A percentile compares a stretch with the other conserved stretches of the same genome.
phyloP scores from a whole-genome alignment of 2,888 invertebrate species.

The Cistogaster globosa region DNA sequence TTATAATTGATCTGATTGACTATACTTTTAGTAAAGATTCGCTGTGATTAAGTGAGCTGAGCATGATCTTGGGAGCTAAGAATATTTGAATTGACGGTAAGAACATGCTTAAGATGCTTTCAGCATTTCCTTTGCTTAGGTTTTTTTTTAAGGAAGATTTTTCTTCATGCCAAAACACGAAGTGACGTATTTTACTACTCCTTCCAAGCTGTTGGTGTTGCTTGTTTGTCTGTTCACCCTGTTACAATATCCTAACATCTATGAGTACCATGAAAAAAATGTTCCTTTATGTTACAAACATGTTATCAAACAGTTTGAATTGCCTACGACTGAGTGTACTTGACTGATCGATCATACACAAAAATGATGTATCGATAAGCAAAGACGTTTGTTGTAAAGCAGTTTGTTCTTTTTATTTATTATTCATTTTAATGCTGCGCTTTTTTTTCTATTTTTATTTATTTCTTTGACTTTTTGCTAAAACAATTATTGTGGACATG shows the following conservation, averaged over 20 bases:
- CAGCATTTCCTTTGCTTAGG: no score
- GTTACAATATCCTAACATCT: neutral
- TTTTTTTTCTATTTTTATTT: constrained; percentile 11
- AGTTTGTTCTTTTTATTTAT: constrained; percentile 1
- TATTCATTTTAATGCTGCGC: constrained; percentile 15
- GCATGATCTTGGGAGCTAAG: no score
- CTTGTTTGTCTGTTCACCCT: neutral
- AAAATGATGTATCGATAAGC: constrained; percentile 61
- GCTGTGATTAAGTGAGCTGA: no score
- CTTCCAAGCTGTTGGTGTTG: no score
- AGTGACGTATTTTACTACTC: no score
- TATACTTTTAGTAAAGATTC: no score
- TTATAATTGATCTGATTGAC: no score
- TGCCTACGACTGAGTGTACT: neutral
- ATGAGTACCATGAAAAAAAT: neutral
- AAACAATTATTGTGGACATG: constrained; percentile 60
- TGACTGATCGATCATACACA: constrained; percentile 58
- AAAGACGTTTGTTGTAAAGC: constrained; percentile 54
- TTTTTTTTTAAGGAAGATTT: no score
- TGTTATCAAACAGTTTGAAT: neutral
- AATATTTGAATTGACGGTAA: no score
- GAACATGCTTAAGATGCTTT: no score
- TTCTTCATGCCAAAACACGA: no score
- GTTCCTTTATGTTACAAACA: neutral
- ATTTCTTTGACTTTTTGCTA: constrained; percentile 9